These are phyloP conservation scores for Nannoperca australis DNA, from an alignment of 2,797 vertebrate genomes.

Conservation along the genomic window DNA sequence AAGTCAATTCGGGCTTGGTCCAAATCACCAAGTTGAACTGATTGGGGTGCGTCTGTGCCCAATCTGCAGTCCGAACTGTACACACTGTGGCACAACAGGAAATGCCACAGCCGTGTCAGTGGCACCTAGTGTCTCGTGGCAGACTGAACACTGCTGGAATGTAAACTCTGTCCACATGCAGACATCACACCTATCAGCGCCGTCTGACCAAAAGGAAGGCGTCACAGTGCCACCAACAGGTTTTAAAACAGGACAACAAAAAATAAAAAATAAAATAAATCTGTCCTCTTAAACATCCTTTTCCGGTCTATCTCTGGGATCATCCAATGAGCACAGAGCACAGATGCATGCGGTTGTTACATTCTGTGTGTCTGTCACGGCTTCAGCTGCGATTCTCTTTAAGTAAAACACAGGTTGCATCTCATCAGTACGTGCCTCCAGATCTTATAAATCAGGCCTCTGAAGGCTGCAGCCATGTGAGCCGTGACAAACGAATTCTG, in stretches of 20 bases:
- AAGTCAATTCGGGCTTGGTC: constrained; percentile 46
- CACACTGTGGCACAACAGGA: constrained; percentile 46
- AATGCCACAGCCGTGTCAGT: constrained; percentile 48
- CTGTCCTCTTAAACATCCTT: neutral
- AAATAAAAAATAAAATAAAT: neutral
- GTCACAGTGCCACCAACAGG: constrained; percentile 67
- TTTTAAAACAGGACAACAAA: constrained; percentile 22
- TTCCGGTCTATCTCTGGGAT: neutral
- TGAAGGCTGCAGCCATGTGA: constrained; percentile 45
- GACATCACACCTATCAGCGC: constrained; percentile 44
- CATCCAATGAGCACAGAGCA: constrained; percentile 13
- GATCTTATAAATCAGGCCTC: constrained; percentile 59
- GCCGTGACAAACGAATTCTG: constrained; percentile 60
- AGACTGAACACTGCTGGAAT: constrained; percentile 63
- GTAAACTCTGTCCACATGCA: constrained; percentile 60
- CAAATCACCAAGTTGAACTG: constrained; percentile 28
- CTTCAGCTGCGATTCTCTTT: constrained; percentile 68
- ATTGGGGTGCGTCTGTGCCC: constrained; percentile 23
- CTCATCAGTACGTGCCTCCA: constrained; percentile 43
- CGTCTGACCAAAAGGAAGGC: constrained; percentile 41
- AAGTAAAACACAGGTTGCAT: constrained; percentile 51
- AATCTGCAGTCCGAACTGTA: constrained; percentile 17
- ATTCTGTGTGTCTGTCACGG: constrained; percentile 6
- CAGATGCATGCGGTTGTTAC: neutral
- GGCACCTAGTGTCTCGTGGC: constrained; percentile 51